Percentiles rank a stretch among this genome's conserved stretches.
These are phyloP conservation scores for Morpho helenor DNA, from an alignment of 2,888 invertebrate species.

Conservation along the genomic window DNA sequence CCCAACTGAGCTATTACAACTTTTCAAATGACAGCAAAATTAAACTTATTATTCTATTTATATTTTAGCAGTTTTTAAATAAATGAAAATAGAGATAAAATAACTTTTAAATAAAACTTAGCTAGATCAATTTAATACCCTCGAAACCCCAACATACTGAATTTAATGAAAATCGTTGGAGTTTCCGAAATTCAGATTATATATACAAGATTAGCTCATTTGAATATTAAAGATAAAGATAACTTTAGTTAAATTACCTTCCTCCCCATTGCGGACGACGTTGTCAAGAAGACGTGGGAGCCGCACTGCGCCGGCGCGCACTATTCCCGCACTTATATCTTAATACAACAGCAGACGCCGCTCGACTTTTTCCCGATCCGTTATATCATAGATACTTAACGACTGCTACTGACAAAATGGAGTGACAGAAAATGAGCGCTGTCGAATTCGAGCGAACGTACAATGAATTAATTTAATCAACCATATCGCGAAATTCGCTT, in stretches of 20 bases:
- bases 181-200: too few species aligned
- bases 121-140: too few species aligned
- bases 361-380: conserved; percentile 30
- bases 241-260: conserved; percentile 45
- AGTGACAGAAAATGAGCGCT: neutral
- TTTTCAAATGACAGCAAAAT: too few species aligned
- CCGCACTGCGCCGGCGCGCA: conserved; percentile 55
- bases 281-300: conserved; percentile 51
- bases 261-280: conserved; percentile 60
- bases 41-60: too few species aligned
- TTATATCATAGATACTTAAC: conserved; percentile 45
- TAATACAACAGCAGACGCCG: conserved; percentile 38
- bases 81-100: too few species aligned
- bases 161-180: too few species aligned
- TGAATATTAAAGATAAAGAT: too few species aligned
- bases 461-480: conserved; percentile 13
- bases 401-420: conserved; percentile 20
- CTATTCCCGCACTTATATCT: conserved; percentile 56
- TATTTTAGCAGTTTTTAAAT: too few species aligned
- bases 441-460: conserved; percentile 18
- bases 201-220: too few species aligned
- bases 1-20: too few species aligned
- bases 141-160: too few species aligned
- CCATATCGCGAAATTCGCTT: neutral
- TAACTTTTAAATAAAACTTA: too few species aligned